Base-by-base conservation (phyloP, 2,888 invertebrate genomes). In the Drosophila longiperda region DNA sequence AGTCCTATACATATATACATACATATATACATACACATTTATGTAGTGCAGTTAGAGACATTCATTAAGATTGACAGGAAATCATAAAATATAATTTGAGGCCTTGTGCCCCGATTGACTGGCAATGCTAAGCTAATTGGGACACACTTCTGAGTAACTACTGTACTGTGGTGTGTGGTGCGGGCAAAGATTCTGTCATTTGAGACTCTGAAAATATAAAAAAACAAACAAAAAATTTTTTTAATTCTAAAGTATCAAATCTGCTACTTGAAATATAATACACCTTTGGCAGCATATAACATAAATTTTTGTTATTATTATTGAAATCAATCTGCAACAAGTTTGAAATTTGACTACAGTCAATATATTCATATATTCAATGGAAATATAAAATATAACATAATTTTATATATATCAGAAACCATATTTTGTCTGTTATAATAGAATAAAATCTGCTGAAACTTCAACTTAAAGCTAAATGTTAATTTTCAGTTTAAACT, bases 41-140 rank as follows among this genome's bases (percentile, higher is more conserved):
- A 36, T 73, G 58, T 68, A 57, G 66, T 62, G 62, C 76, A 85
- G 77, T 72, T 80, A 71, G 73, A 75, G 63, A 63, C 73, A 67
- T 78, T 85, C 68, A 89, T 85, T 68, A 69, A 80, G 90, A 88
- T 75, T 85, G 85, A 85, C 85, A 90, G 85, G 90, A 85, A 88
- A 90, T 88, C 90, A 75, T 89, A 86, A 89, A 88, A 67, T 80
- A 75, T 88, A 78, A 88, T 78, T 78, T 60, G 72, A 85, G 75
- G 70, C 88, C 75, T 73, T 65, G 50, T 52, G 26, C 69, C 57
- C 64, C 50, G 76, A 69, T 83, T 74, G 86, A 59, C 69, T 78
- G 54, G 68, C 50, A 48, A 63, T 63, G 63, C 74, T 73, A 58
- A 71, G 68, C 80, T 73, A 88, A 85, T 85, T 77, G 74, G 68